Evolutionary conservation across 2,113 vertebrate genomes (phyloP).

Genomic region (Furnarius figulus): DNA sequence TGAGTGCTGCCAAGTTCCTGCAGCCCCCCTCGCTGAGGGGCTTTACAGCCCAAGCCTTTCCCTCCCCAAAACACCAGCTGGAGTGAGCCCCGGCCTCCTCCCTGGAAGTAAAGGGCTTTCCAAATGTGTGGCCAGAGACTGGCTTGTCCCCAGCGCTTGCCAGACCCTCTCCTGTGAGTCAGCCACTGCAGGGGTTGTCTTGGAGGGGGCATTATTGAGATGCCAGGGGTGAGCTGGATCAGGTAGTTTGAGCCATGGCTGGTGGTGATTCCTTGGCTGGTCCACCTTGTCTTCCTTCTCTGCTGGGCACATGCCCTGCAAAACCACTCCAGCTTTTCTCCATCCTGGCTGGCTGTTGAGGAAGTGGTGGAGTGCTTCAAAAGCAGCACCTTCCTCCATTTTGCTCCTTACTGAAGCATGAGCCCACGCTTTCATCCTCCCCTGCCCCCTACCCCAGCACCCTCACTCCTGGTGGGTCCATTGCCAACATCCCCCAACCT

Average conservation of each 20-base stretch:
- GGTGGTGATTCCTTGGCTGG: fast-evolving
- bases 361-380: background rate
- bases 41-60: background rate
- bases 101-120: background rate
- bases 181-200: background rate
- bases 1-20: background rate
- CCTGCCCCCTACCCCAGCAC: background rate
- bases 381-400: background rate
- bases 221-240: background rate
- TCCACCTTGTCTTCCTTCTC: background rate
- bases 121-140: fast-evolving
- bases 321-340: fast-evolving
- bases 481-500: background rate
- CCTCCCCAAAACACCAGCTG: background rate
- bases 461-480: background rate
- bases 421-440: background rate
- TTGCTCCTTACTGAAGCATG: background rate
- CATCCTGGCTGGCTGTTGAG: background rate
- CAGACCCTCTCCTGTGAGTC: background rate
- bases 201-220: background rate
- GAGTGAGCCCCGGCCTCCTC: background rate
- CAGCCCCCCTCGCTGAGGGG: background rate
- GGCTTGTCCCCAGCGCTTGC: fast-evolving
- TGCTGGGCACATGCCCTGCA: background rate
- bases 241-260: background rate